Conservation (phyloP, 2,888 invertebrate species). For the Philopedon plagiatum region DNA sequence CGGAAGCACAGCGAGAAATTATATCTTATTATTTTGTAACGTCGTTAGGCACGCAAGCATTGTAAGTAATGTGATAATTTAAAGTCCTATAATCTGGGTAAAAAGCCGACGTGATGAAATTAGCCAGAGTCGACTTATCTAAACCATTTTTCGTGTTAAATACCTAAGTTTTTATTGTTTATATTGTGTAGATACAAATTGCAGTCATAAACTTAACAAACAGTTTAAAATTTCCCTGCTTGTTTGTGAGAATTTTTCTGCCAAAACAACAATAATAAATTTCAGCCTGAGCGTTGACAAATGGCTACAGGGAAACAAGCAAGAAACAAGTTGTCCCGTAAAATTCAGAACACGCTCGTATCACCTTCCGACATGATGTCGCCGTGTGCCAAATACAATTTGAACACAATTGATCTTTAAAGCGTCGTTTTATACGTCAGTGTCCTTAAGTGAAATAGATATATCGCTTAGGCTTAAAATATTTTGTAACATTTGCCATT, state of each 20-base stretch:
- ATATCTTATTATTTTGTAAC: no score
- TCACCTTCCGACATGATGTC: slow-evolving; percentile 59
- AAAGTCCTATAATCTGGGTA: no score
- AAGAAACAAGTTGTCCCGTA: slow-evolving; percentile 53
- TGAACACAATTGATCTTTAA: slow-evolving; percentile 7
- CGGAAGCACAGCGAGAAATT: no score
- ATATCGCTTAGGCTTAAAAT: background rate
- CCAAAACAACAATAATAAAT: slow-evolving; percentile 61
- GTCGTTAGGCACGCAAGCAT: no score
- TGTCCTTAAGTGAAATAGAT: background rate
- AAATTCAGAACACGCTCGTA: slow-evolving; percentile 24
- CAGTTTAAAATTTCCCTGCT: slow-evolving; percentile 9
- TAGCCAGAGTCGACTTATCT: background rate
- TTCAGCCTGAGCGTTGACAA: slow-evolving; percentile 66
- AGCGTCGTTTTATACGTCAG: background rate
- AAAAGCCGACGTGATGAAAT: background rate
- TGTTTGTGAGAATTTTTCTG: background rate
- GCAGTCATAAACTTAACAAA: slow-evolving; percentile 12
- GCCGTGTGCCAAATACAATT: slow-evolving; percentile 54
- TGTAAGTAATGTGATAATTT: no score
- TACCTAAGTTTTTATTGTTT: background rate
- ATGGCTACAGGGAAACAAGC: slow-evolving; percentile 64
- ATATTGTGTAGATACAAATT: background rate
- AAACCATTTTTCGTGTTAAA: background rate
- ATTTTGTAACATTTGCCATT: background rate